Evolutionary conservation across 1,140 invertebrate genomes (phyloP), one percentile per base, ranked within the genome.

Genomic region (Oryzaephilus surinamensis): DNA sequence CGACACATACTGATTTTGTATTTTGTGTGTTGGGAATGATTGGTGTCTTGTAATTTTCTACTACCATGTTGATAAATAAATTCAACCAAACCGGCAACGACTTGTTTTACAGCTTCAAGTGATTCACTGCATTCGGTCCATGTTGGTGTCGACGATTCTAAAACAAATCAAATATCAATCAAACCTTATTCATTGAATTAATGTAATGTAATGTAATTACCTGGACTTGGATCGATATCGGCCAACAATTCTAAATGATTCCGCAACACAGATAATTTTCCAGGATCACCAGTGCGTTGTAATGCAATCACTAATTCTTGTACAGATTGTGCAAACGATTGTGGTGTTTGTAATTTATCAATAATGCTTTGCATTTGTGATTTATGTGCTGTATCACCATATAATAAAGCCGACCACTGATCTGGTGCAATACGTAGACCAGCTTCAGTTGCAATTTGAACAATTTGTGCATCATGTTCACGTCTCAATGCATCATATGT

Each of bases 311-410:
- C 79, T 40, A 97, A 62, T 61, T 97, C 92, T 60, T 92, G 88
- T 1, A 95, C 82, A 24, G 84, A 86, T 61, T 91, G 85, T 1
- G 82, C 77, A 64, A 94, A 93, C 2, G 84, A 88, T 47, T 89
- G 83, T 0, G 89, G 89, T 10, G 88, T 94, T 67, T 94, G 90
- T 18, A 95, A 63, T 69, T 94, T 89, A 51, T 89, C 82, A 53
- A 98, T 96, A 40, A 98, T 98, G 52, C 90, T 95, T 64, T 99
- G 94, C 94, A 99, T 98, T 58, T 97, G 92, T 12, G 91, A 94
- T 61, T 97, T 97, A 56, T 97, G 94, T 11, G 77, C 73, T 0
- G 83, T 82, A 60, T 99, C 95, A 1, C 95, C 95, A 61, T 98
- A 99, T 1, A 99, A 63, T 19, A 99, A 61, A 6, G 92, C 88